Percentiles rank a stretch among this genome's conserved stretches.
Evolutionary conservation across 2,888 invertebrate genomes (phyloP).

Genomic region (Lepidochrysops patricia): DNA sequence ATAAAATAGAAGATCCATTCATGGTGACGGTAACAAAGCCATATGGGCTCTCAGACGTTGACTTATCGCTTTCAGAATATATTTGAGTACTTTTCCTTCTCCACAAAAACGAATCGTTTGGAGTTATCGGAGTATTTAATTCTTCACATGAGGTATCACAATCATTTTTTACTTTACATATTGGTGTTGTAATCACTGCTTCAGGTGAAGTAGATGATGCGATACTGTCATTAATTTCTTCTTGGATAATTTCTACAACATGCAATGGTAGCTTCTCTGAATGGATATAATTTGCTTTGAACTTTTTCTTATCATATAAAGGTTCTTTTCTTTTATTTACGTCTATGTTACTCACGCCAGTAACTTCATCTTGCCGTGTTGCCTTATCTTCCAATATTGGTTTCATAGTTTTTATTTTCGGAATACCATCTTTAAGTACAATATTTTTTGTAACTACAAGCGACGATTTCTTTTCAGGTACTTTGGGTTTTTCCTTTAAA

Average conservation of each 20-base stretch:
- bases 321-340: constrained; percentile 45
- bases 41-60: constrained; percentile 47
- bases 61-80: constrained; percentile 55
- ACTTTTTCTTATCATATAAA: constrained; percentile 58
- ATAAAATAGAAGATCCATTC: constrained; percentile 36
- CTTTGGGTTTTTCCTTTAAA: constrained; percentile 71
- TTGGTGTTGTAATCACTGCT: constrained; percentile 17
- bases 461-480: constrained; percentile 75
- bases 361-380: constrained; percentile 30
- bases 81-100: constrained; percentile 65
- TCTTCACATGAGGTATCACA: constrained; percentile 35
- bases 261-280: constrained; percentile 57
- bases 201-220: constrained; percentile 22
- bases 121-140: constrained; percentile 58
- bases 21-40: constrained; percentile 46
- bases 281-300: constrained; percentile 65
- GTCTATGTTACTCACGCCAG: constrained; percentile 25
- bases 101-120: constrained; percentile 80
- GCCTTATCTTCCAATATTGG: constrained; percentile 33
- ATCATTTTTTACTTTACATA: constrained; percentile 21
- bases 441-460: constrained; percentile 69
- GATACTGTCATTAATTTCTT: constrained; percentile 48
- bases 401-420: constrained; percentile 67
- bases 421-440: constrained; percentile 67
- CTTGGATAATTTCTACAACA: constrained; percentile 64